These are phyloP conservation scores for Anolis apletophallus DNA, from an alignment of 2,797 vertebrate genomes.

Conservation along the genomic window DNA sequence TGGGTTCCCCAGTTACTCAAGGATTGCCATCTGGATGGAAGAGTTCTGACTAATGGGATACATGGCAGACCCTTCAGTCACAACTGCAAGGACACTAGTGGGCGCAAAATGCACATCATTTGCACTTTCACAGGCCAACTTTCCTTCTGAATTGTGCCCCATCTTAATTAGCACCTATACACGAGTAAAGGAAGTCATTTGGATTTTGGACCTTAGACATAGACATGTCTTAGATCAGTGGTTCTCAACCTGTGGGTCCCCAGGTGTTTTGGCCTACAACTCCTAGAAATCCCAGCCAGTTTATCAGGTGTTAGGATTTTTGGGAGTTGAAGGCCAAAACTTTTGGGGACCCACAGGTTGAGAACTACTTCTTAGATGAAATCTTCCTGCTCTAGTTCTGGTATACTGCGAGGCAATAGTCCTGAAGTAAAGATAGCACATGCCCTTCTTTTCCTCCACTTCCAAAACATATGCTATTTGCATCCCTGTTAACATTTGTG, in stretches of 20 bases:
- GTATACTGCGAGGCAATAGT: not conserved
- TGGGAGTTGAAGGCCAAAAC: too few species aligned
- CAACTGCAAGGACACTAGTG: not conserved
- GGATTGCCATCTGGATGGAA: not conserved
- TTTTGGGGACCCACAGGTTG: too few species aligned
- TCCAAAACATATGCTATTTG: not conserved
- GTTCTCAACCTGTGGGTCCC: too few species aligned
- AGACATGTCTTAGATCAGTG: not conserved
- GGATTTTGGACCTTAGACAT: not conserved
- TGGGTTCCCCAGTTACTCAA: not conserved
- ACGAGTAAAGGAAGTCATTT: not conserved
- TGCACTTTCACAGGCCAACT: not conserved
- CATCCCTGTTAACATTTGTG: not conserved
- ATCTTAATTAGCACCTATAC: not conserved
- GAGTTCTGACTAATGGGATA: not conserved
- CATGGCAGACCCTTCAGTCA: not conserved
- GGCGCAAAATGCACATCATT: not conserved
- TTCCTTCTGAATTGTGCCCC: not conserved
- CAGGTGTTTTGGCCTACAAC: too few species aligned
- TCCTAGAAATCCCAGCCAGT: too few species aligned
- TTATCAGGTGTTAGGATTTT: too few species aligned
- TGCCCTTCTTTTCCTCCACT: not conserved
- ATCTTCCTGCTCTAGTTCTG: not conserved
- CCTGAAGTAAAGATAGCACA: not conserved
- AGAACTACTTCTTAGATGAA: not conserved